Evolutionary conservation across 2,113 vertebrate genomes (phyloP).

Genomic region (Eptesicus fuscus): DNA sequence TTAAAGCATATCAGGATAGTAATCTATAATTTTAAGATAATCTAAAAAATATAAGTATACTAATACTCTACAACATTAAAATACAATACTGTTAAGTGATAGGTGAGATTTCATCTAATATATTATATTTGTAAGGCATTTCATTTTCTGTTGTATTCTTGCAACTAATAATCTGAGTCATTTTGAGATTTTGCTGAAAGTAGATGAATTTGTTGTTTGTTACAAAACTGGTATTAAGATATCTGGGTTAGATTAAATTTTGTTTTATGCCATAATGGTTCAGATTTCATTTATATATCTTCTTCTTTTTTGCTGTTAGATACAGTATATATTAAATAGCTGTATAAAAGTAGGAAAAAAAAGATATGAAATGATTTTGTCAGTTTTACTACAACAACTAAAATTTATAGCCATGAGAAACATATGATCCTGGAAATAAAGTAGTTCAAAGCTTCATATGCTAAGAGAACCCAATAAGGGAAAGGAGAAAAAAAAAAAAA

Average conservation of each 20-base stretch:
- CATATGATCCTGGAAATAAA: background rate
- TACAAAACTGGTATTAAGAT: background rate
- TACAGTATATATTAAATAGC: background rate
- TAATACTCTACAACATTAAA: background rate
- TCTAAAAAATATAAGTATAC: background rate
- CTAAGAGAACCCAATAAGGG: background rate
- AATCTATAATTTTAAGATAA: background rate
- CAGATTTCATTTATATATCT: background rate
- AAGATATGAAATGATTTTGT: background rate
- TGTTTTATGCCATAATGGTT: background rate
- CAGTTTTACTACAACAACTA: background rate
- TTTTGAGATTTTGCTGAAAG: constrained; percentile 8
- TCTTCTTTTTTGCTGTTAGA: background rate
- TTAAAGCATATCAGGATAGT: background rate
- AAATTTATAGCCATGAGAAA: background rate
- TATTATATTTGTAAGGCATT: background rate
- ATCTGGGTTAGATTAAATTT: background rate
- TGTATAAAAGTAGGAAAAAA: background rate
- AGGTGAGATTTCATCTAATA: background rate
- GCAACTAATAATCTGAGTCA: background rate
- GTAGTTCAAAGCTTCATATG: background rate
- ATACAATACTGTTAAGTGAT: background rate
- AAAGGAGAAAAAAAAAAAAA: background rate
- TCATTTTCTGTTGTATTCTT: background rate
- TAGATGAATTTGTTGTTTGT: background rate